phyloP scores from a whole-genome alignment of 2,113 vertebrate genomes.

The Zingel zingel region DNA sequence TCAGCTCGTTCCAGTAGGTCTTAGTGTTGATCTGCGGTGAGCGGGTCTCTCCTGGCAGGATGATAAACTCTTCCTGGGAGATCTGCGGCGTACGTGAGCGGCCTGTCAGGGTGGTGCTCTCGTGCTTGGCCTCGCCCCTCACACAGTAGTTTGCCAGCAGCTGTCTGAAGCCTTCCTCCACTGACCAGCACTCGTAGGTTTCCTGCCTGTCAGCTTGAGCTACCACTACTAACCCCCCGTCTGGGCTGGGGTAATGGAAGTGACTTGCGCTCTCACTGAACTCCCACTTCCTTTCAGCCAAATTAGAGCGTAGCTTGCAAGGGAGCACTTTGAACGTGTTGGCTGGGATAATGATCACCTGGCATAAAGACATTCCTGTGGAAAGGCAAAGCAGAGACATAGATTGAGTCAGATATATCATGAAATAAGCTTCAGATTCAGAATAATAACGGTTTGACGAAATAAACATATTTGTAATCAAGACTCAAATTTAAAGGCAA shows the following conservation, averaged over 20 bases:
- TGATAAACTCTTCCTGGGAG: slow-evolving; percentile 73
- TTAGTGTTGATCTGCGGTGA: slow-evolving; percentile 83
- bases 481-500: slow-evolving; percentile 10
- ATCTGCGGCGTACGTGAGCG: slow-evolving; percentile 76
- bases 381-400: slow-evolving; percentile 28
- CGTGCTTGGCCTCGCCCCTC: slow-evolving; percentile 67
- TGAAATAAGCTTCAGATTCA: slow-evolving; percentile 38
- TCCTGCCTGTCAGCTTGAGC: slow-evolving; percentile 86
- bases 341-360: slow-evolving; percentile 85
- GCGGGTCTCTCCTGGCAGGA: slow-evolving; percentile 78
- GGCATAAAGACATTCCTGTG: slow-evolving; percentile 81
- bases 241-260: slow-evolving; percentile 88
- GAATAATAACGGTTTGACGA: slow-evolving; percentile 33
- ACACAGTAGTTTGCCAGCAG: slow-evolving; percentile 94
- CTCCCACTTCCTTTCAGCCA: slow-evolving; percentile 90
- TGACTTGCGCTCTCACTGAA: slow-evolving; percentile 81
- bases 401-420: slow-evolving; percentile 6
- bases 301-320: slow-evolving; percentile 91
- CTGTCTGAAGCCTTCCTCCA: slow-evolving; percentile 91
- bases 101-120: slow-evolving; percentile 81
- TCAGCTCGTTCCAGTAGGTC: slow-evolving; percentile 95
- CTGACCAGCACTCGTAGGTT: slow-evolving; percentile 93
- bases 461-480: slow-evolving; percentile 5
- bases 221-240: slow-evolving; percentile 91
- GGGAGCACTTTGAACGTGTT: slow-evolving; percentile 89